phyloP scores from a whole-genome alignment of 30 jellyfish, hydroid and myxozoan genomes.

The Catostylus mosaicus region DNA sequence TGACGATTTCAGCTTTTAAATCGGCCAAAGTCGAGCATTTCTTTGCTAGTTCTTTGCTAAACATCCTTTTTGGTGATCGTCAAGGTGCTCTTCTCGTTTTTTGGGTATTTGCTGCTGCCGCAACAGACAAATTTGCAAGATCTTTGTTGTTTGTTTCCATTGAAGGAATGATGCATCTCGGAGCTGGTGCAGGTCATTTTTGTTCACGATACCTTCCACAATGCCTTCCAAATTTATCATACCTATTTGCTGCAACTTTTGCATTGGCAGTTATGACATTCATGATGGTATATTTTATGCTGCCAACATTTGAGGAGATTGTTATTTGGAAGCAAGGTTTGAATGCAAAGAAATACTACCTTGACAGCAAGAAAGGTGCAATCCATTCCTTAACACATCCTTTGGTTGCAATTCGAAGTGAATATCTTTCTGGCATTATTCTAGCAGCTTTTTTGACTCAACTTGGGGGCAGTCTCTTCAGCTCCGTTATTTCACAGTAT shows the following conservation, averaged over 20 bases:
- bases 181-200: conserved; percentile 26
- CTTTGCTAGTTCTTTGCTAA: conserved; percentile 38
- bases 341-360: conserved; percentile 4
- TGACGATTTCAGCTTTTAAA: conserved; percentile 11
- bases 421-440: conserved; percentile 45
- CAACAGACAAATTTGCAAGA: conserved; percentile 15
- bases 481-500: conserved; percentile 14
- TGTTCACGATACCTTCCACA: conserved; percentile 11
- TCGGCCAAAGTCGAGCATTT: conserved; percentile 25
- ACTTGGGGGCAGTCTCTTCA: conserved; percentile 20
- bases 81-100: conserved; percentile 52
- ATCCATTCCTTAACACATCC: conserved; percentile 4
- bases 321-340: conserved; percentile 1
- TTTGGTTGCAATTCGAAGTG: not conserved
- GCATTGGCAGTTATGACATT: conserved; percentile 12
- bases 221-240: not conserved
- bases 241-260: conserved; percentile 40
- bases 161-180: conserved; percentile 34
- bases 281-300: conserved; percentile 10
- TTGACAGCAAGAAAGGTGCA: not conserved
- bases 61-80: conserved; percentile 12
- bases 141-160: conserved; percentile 26
- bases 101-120: conserved; percentile 35
- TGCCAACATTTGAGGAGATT: conserved; percentile 27
- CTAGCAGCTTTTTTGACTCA: conserved; percentile 43